Conservation (phyloP, 2,113 vertebrate genomes). For the Campylomormyrus numenius region DNA sequence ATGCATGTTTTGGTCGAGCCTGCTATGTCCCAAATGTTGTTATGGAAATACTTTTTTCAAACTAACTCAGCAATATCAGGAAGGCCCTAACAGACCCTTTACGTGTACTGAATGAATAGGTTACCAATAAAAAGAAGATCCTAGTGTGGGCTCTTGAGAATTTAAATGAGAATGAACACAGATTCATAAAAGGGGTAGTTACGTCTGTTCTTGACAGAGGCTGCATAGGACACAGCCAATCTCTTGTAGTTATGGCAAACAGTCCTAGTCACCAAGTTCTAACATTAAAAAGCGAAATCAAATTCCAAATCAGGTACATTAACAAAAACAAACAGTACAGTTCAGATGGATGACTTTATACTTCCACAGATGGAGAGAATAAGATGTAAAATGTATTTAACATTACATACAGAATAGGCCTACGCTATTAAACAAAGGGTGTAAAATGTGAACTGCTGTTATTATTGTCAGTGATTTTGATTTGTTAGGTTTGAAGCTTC, state of each 20-base stretch:
- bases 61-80: neutral
- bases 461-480: neutral
- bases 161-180: neutral
- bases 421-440: neutral
- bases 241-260: conserved; percentile 35
- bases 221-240: conserved; percentile 22
- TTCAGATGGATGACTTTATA: neutral
- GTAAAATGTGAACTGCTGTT: neutral
- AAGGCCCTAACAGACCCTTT: neutral
- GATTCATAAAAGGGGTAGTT: conserved; percentile 38
- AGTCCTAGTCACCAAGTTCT: conserved; percentile 19
- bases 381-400: neutral
- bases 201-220: conserved; percentile 29
- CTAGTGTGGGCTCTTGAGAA: neutral
- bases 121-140: neutral
- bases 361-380: neutral
- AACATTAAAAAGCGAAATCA: neutral
- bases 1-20: neutral
- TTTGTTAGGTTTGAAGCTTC: neutral
- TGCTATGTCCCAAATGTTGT: neutral
- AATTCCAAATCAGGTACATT: neutral
- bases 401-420: neutral
- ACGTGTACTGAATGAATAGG: neutral
- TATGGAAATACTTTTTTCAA: neutral
- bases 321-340: neutral